A percentile compares a stretch with the other conserved stretches of the same genome.
Evolutionary conservation across 2,113 vertebrate genomes (phyloP).

Genomic region (Hippocampus barbouri): DNA sequence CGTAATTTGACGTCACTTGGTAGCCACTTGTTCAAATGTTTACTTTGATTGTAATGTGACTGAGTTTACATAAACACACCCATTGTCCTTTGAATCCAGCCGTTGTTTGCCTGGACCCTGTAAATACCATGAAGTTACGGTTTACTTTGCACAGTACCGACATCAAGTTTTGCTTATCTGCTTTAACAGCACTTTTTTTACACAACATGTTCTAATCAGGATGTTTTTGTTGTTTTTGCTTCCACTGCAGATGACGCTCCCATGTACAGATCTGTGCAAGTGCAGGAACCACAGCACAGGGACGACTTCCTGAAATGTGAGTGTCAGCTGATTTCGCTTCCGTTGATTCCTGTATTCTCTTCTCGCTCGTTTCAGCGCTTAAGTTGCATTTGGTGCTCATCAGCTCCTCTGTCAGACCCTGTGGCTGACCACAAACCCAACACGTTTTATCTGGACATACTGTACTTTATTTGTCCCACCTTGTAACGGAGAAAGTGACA

Average conservation of each 20-base stretch:
- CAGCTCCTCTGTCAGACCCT: conserved; percentile 43
- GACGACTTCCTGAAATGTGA: conserved; percentile 76
- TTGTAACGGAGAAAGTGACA: conserved; percentile 26
- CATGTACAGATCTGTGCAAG: conserved; percentile 63
- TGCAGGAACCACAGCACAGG: conserved; percentile 60
- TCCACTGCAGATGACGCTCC: conserved; percentile 58
- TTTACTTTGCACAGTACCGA: neutral
- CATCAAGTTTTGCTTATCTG: neutral
- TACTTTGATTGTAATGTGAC: conserved; percentile 23
- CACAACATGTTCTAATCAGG: neutral
- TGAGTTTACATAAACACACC: neutral
- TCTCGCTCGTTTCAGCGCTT: conserved; percentile 17
- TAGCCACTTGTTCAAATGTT: conserved; percentile 35
- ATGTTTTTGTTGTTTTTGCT: neutral
- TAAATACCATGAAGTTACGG: neutral
- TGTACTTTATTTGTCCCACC: conserved; percentile 10
- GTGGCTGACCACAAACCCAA: conserved; percentile 39
- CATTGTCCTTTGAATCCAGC: conserved; percentile 6
- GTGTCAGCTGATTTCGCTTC: conserved; percentile 34
- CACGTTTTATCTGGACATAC: neutral
- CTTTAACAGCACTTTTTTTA: neutral
- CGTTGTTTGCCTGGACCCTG: neutral
- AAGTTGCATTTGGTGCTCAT: conserved; percentile 35
- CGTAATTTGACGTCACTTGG: conserved; percentile 12
- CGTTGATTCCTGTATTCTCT: conserved; percentile 17